Evolutionary conservation across 2,797 vertebrate species (phyloP).

Genomic region (Protonibea diacanthus): DNA sequence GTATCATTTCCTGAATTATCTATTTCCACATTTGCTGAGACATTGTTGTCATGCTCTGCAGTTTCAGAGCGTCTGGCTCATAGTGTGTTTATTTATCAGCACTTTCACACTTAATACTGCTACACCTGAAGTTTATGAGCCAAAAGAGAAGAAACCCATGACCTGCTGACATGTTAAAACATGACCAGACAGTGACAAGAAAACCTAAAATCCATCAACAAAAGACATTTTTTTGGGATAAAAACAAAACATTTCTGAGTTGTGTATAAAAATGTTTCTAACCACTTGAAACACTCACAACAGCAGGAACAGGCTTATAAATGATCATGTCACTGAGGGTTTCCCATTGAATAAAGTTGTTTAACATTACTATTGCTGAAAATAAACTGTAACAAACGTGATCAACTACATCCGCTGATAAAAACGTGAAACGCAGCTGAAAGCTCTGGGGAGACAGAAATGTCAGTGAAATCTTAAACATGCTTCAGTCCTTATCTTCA

Average conservation of each 20-base stretch:
- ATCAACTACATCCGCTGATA: not conserved
- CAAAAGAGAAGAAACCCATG: not conserved
- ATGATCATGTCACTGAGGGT: no score
- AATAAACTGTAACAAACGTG: not conserved
- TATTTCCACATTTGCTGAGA: not conserved
- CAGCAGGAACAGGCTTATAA: no score
- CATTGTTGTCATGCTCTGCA: not conserved
- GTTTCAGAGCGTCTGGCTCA: not conserved
- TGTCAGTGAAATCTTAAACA: constrained; percentile 8
- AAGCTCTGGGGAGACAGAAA: no score
- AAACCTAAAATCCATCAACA: not conserved
- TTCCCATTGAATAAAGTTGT: not conserved
- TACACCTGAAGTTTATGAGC: not conserved
- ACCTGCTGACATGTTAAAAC: not conserved
- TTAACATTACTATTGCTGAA: not conserved
- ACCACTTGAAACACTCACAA: no score
- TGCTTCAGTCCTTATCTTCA: not conserved
- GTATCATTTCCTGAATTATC: not conserved
- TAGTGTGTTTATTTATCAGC: constrained; percentile 22
- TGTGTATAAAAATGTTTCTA: not conserved
- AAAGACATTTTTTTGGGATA: not conserved
- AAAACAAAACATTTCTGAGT: not conserved
- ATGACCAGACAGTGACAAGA: not conserved
- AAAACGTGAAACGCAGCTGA: not conserved
- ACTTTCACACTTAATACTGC: not conserved